A percentile compares a stretch with the other conserved stretches of the same genome.
These are phyloP conservation scores for Anas platyrhynchos DNA, from an alignment of 2,113 vertebrate genomes.

Conservation along the genomic window DNA sequence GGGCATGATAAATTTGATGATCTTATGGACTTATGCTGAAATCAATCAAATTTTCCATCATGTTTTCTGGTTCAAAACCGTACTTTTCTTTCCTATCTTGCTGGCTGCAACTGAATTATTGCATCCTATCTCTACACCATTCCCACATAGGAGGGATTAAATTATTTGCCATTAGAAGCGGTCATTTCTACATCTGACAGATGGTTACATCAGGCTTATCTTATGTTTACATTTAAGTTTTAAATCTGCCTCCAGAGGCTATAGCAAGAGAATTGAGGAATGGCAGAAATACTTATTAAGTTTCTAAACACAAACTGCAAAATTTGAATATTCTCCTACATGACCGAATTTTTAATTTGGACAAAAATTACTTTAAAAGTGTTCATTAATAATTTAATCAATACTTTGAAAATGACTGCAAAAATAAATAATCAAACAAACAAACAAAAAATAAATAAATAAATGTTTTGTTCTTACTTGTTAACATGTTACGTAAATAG, in stretches of 20 bases:
- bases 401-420: neutral
- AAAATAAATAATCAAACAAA: neutral
- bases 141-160: neutral
- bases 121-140: neutral
- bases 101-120: neutral
- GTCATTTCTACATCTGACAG: neutral
- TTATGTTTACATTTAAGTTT: conserved; percentile 11
- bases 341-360: neutral
- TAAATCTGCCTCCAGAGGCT: neutral
- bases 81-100: neutral
- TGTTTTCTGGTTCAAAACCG: neutral
- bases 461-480: neutral
- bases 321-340: neutral
- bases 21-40: neutral
- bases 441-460: too few species aligned
- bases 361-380: neutral
- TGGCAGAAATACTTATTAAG: neutral
- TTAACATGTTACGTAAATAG: neutral
- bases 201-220: neutral
- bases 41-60: neutral
- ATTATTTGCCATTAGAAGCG: neutral
- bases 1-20: neutral
- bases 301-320: conserved; percentile 1
- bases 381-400: neutral
- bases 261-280: neutral